Evolutionary conservation across 2,888 invertebrate species (phyloP), one percentile per base, ranked within the genome.

Genomic region (Drosophila silvestris): DNA sequence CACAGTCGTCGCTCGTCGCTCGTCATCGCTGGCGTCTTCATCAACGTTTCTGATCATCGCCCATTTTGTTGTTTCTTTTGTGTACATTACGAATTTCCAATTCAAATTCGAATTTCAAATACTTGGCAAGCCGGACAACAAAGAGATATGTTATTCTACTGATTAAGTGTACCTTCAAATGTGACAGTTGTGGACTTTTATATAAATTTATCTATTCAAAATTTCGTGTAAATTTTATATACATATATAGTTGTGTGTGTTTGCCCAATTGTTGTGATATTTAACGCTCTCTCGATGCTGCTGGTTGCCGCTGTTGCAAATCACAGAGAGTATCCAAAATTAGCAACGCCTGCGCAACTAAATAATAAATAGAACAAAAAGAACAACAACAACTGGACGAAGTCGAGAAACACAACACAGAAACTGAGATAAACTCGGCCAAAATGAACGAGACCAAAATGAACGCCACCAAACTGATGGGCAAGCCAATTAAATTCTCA

Each of bases 401-500:
- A 54, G n/a, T 41, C 39, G 30, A 53, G 57, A 59, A 19, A 28
- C 6, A 39, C 14, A n/a, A 19, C 14, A 50, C 53, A 70, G 63
- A 67, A 63, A 67, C 26, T 4, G 26, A 65, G 53, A 71, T 58
- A 73, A 33, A 56, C 58, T 37, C 19, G 56, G 30, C 66, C 88
- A 68, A 72, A 89, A 92, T 93, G 92, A 92, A 56, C 28, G 37
- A 37, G 56, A 32, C 69, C 82, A 67, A 74, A 32, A 72, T 75
- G 73, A 66, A 74, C 77, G 71, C 64, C 53, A 70, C 57, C 73
- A 91, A 83, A 89, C 91, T 93, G 92, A 92, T 89, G 80, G 91
- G 91, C 77, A 93, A 93, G 83, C 83, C 91, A 73, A 91, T 92
- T 67, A 93, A 92, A 85, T 76, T 93, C 70, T 87, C 92, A 59